A percentile compares a stretch with the other conserved stretches of the same genome.
phyloP scores from a whole-genome alignment of 1,140 invertebrate genomes.

The Chrysomallon squamiferum region DNA sequence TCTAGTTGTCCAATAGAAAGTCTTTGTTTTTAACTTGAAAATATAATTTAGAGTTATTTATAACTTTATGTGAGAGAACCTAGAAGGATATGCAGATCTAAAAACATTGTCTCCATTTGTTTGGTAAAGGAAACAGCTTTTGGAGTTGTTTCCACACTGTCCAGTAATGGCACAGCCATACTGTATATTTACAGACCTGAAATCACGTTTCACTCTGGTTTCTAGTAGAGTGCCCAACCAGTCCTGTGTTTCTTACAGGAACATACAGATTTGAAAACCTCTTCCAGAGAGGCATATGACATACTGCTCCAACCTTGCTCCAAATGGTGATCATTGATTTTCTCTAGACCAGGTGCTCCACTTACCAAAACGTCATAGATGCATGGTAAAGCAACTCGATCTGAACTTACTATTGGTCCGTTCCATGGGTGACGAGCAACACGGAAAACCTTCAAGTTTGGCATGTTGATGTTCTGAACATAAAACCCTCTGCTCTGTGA shows the following conservation, averaged over 20 bases:
- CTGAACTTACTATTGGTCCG: conserved; percentile 42
- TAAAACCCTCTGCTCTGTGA: conserved; percentile 57
- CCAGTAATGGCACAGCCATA: too few species aligned
- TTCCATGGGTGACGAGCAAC: conserved; percentile 53
- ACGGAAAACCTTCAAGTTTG: conserved; percentile 40
- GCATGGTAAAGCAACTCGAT: conserved; percentile 46
- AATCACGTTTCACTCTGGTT: too few species aligned
- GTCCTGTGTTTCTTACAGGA: conserved; percentile 49
- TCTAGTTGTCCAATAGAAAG: too few species aligned
- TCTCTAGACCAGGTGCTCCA: conserved; percentile 43
- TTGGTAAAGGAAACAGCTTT: too few species aligned
- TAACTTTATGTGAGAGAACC: too few species aligned
- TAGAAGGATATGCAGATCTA: too few species aligned
- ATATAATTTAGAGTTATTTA: too few species aligned
- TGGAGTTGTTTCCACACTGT: too few species aligned
- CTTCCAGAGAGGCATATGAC: conserved; percentile 38
- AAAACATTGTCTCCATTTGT: too few species aligned
- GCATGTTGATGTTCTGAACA: conserved; percentile 42
- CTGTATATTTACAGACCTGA: too few species aligned
- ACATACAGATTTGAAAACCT: conserved; percentile 51
- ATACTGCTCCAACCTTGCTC: conserved; percentile 38
- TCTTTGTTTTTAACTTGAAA: too few species aligned
- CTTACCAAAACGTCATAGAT: conserved; percentile 43
- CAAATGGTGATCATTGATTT: conserved; percentile 53
- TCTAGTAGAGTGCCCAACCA: conserved; percentile 45